Evolutionary conservation across 2,113 vertebrate genomes (phyloP).

Genomic region (Glareola pratincola): DNA sequence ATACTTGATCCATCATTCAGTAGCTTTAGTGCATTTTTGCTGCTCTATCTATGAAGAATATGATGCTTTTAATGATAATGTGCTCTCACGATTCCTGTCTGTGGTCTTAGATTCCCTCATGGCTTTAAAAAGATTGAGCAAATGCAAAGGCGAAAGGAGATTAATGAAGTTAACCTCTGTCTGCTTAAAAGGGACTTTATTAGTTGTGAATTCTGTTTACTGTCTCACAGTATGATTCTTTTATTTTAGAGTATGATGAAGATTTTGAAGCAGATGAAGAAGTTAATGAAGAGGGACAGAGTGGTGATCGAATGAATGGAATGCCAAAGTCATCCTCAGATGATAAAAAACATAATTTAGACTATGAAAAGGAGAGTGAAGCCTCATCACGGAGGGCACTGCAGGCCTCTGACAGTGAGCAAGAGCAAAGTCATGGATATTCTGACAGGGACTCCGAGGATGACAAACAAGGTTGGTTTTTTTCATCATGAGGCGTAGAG

Average conservation of each 20-base stretch:
- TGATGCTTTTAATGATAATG: not conserved
- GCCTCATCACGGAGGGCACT: not conserved
- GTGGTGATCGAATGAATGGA: conserved; percentile 52
- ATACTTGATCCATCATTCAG: not conserved
- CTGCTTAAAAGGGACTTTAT: not conserved
- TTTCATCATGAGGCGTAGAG: not conserved
- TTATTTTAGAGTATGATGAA: conserved; percentile 85
- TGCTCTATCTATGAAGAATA: not conserved
- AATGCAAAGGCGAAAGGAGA: not conserved
- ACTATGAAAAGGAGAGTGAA: conserved; percentile 11
- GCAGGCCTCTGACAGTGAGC: conserved; percentile 30
- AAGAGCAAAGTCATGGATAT: conserved; percentile 15
- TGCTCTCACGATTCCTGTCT: not conserved
- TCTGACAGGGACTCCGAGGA: conserved; percentile 68
- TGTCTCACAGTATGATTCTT: conserved; percentile 25
- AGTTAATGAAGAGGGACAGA: conserved; percentile 58
- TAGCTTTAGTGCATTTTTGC: not conserved
- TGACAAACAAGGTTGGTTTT: conserved; percentile 73
- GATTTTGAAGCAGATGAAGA: conserved; percentile 90
- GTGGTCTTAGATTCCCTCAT: conserved; percentile 13
- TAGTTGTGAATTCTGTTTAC: conserved; percentile 22
- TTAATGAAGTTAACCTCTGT: conserved; percentile 1
- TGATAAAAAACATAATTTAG: conserved; percentile 53
- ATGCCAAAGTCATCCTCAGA: conserved; percentile 59
- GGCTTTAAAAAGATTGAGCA: not conserved